phyloP scores from a whole-genome alignment of 1,140 invertebrate genomes.

The Hyphantria cunea region DNA sequence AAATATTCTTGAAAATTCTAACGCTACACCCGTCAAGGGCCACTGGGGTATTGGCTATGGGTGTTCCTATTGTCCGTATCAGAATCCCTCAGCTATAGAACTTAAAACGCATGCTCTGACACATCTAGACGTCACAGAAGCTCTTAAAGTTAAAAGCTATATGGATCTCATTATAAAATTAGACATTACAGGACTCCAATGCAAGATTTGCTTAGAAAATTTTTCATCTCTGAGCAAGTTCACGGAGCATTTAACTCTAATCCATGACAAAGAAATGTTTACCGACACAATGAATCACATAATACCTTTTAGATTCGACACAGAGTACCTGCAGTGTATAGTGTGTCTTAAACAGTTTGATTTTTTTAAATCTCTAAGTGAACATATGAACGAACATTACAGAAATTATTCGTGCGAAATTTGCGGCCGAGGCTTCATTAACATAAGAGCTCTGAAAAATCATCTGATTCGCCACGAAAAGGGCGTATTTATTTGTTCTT shows the following conservation, averaged over 20 bases:
- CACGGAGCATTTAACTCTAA: constrained; percentile 3
- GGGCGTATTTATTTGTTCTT: constrained; percentile 1
- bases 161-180: constrained; percentile 6
- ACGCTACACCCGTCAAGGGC: constrained; percentile 22
- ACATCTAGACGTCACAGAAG: constrained; percentile 1
- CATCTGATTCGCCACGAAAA: constrained; percentile 3
- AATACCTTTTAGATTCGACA: constrained; percentile 26
- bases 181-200: constrained; percentile 29
- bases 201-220: constrained; percentile 12
- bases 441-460: background rate
- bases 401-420: constrained; percentile 37
- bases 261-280: constrained; percentile 3
- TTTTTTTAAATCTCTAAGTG: constrained; percentile 23
- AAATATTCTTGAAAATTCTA: constrained; percentile 7
- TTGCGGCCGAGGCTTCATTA: constrained; percentile 29
- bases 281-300: constrained; percentile 8
- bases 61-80: constrained; percentile 24
- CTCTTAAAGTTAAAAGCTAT: background rate
- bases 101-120: constrained; percentile 18
- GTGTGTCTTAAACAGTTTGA: constrained; percentile 20
- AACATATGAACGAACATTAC: constrained; percentile 43
- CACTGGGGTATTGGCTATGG: constrained; percentile 14
- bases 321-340: constrained; percentile 17
- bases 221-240: constrained; percentile 16
- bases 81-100: background rate